phyloP scores from a whole-genome alignment of 2,888 invertebrate species.

The Tridacna crocea region DNA sequence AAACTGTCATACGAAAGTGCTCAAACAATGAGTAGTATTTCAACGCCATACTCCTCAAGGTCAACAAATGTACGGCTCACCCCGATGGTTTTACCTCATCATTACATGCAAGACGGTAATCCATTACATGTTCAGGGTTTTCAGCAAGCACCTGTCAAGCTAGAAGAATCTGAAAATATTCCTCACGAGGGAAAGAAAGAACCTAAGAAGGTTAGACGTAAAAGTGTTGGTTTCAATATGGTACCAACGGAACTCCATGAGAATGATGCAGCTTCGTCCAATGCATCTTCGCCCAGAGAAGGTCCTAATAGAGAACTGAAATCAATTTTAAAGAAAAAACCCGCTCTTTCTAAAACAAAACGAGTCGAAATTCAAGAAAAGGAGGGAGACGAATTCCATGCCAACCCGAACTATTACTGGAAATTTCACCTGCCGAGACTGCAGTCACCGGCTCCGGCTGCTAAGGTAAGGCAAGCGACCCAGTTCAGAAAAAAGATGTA shows the following conservation, averaged over 20 bases:
- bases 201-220: slow-evolving; percentile 17
- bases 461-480: slow-evolving; percentile 24
- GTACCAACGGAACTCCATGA: slow-evolving; percentile 41
- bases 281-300: slow-evolving; percentile 5
- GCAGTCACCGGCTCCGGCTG: slow-evolving; percentile 33
- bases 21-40: slow-evolving; percentile 33
- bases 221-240: slow-evolving; percentile 55
- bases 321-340: slow-evolving; percentile 52
- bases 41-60: slow-evolving; percentile 3
- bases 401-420: slow-evolving; percentile 52
- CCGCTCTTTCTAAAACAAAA: slow-evolving; percentile 1
- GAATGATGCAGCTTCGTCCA: slow-evolving; percentile 12
- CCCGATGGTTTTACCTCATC: slow-evolving; percentile 17
- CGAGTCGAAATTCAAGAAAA: background rate
- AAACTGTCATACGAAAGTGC: slow-evolving; percentile 35
- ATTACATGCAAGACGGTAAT: slow-evolving; percentile 12
- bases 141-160: background rate
- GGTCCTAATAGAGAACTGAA: slow-evolving; percentile 37
- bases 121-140: slow-evolving; percentile 4
- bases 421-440: slow-evolving; percentile 53
- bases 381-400: slow-evolving; percentile 50
- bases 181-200: background rate
- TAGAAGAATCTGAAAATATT: background rate
- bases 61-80: background rate
- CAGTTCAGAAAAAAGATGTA: slow-evolving; percentile 55